Evolutionary conservation across 2,888 invertebrate genomes (phyloP).

Genomic region (Ochropacha duplaris): DNA sequence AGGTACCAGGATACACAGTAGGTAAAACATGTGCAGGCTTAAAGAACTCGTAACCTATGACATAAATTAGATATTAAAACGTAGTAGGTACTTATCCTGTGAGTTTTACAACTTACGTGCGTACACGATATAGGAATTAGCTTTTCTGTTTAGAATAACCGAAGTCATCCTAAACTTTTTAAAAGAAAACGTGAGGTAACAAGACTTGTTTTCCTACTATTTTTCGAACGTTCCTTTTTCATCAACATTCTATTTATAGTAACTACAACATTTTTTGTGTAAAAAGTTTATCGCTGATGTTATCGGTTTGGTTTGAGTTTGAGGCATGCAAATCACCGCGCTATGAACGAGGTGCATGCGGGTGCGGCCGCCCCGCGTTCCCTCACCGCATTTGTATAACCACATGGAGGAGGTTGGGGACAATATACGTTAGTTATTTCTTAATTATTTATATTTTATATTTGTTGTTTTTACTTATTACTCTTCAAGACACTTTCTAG

Average conservation of each 20-base stretch:
- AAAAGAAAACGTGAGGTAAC: background rate
- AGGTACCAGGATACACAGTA: too few relatives aligned
- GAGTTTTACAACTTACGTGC: too few relatives aligned
- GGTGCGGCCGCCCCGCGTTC: constrained; percentile 57
- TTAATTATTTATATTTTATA: background rate
- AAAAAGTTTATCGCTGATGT: constrained; percentile 38
- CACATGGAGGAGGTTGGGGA: constrained; percentile 32
- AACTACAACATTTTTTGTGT: constrained; percentile 29
- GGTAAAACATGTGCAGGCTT: too few relatives aligned
- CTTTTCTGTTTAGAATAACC: too few relatives aligned
- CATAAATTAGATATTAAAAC: too few relatives aligned
- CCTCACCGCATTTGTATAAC: constrained; percentile 38
- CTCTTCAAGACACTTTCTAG: too few relatives aligned
- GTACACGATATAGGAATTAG: background rate
- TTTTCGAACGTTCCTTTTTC: background rate
- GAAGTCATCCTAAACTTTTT: too few relatives aligned
- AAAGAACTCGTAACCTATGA: too few relatives aligned
- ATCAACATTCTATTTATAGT: constrained; percentile 5
- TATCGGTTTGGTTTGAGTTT: constrained; percentile 47
- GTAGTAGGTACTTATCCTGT: too few relatives aligned
- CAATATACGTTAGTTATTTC: background rate
- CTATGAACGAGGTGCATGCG: constrained; percentile 50
- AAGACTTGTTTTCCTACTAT: background rate
- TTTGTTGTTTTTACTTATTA: background rate
- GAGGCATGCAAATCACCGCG: constrained; percentile 79